Base-by-base conservation (phyloP, 2,113 vertebrate species). In the Telmatochromis brachygnathus region DNA sequence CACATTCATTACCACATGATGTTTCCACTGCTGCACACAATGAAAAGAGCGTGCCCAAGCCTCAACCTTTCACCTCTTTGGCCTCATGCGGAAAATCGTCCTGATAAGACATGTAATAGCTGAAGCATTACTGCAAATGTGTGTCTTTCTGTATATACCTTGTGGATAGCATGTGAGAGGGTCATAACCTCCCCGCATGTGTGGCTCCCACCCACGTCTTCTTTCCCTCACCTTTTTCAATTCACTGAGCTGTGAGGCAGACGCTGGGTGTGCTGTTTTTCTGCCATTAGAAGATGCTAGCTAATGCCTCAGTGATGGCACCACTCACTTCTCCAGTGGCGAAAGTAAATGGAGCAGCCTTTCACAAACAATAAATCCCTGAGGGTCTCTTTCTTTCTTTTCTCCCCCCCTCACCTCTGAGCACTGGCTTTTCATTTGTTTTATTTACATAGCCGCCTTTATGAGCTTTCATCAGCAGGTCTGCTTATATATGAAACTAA, bases 41-140 rank as follows among this genome's bases (percentile, higher is more conserved):
- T 79, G 81, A 93, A 91, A 94, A 92, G 92, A 91, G 88, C 81
- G 28, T 30, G 86, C 89, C 88, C 84, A 93, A 92, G 89, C 77
- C 90, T 91, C 94, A 85, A 96, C 96, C 97, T 96, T 94, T 97
- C 96, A 97, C 96, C 96, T 96, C 85, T 80, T 87, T 94, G 93
- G 90, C 96, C 96, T 97, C 94, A 97, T 96, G 96, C 90, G 96
- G 95, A 97, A 97, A 97, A 97, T 95, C 87, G 88, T 87, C 90
- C 45, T 95, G 95, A 96, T 97, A 96, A 96, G 92, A 96, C 90
- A 87, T 91, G 92, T 96, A 94, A 91, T 95, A 95, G 94, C 96
- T 95, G 95, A 94, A 81, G 87, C 84, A 33, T 91, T 83, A 87
- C 55, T 84, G 84, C 68, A 7, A 81, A 70, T 81, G 45, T 88